Base-by-base conservation (phyloP, 2,797 vertebrate species). In the Hybognathus amarus region DNA sequence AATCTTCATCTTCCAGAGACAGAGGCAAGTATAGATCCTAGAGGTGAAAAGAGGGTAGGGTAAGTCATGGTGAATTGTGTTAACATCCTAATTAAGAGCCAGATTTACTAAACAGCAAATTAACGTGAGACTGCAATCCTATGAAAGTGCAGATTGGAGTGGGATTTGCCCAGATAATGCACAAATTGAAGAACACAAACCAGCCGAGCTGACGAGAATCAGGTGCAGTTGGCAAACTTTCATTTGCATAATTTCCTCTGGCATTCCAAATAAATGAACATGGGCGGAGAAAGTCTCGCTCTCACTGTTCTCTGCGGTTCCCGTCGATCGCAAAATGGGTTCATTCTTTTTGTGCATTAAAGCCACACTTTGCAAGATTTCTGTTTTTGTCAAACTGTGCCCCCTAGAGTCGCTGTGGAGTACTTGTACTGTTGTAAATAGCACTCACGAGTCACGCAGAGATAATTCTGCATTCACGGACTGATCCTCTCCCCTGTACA, bases 1-100 rank as follows among this genome's bases (percentile, higher is more conserved):
- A 99, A 86, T 99, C 98, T 0, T 98, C 98, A 67, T 99, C 98
- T 91, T 99, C 98, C 97, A 98, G 95, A 89, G 98, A 99, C 90
- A 99, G 95, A 79, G 98, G 98, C 94, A 99, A 94, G 91, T 98
- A 99, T 86, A 99, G 95, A 91, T 99, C 98, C 98, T 99, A 92
- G 87, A 94, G 87, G 84, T 90, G 93, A 86, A 92, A 50, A 71
- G 11, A 66, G 18, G 71, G 38, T 11, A 30, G 27, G 27, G 4
- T 38, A 36, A 61, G 33, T 36, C 24, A 52, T 40, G 64, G 69
- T 80, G 47, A 91, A 80, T 7, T 59, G 18, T 6, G 36, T 30
- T 45, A 45, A 30, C 24, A 50, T 18, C 27, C 20, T 33, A 71
- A 54, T 59, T 17, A 38, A 24, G 22, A 76, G 59, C 13, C 13